phyloP scores from a whole-genome alignment of 1,140 invertebrate species.

The Cyclina sinensis region DNA sequence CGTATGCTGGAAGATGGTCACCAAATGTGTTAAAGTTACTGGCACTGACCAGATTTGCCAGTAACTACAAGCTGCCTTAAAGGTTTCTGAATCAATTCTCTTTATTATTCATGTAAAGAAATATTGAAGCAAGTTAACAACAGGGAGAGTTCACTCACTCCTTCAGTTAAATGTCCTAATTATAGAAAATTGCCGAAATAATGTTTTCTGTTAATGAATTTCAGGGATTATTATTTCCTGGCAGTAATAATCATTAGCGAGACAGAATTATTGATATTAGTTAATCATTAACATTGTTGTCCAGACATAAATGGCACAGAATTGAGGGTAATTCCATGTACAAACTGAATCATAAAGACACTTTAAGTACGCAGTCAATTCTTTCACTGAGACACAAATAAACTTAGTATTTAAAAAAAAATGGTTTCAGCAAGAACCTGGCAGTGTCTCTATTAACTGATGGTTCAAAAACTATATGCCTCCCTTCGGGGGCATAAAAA shows the following conservation, averaged over 20 bases:
- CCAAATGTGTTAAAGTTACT: no score
- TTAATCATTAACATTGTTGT: neutral
- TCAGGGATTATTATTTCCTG: neutral
- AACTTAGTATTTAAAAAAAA: no score
- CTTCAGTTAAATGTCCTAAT: neutral
- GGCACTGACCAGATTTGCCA: no score
- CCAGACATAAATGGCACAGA: neutral
- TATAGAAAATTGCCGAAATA: neutral
- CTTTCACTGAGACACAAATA: no score
- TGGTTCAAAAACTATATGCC: no score
- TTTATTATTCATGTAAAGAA: no score
- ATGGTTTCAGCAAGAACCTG: no score
- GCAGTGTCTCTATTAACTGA: no score
- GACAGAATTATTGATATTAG: neutral
- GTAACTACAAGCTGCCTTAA: no score
- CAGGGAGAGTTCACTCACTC: neutral
- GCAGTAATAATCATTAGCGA: neutral
- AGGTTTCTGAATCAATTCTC: no score
- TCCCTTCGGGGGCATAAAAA: no score
- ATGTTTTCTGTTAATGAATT: neutral
- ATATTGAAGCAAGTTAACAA: neutral
- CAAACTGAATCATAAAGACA: conserved; percentile 20
- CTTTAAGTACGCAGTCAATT: neutral
- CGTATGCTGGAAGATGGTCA: no score
- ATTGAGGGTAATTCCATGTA: neutral